Evolutionary conservation across 23 tunicate genomes (phyloP), one percentile per base, ranked within the genome.

Genomic region (Ascidia mentula): DNA sequence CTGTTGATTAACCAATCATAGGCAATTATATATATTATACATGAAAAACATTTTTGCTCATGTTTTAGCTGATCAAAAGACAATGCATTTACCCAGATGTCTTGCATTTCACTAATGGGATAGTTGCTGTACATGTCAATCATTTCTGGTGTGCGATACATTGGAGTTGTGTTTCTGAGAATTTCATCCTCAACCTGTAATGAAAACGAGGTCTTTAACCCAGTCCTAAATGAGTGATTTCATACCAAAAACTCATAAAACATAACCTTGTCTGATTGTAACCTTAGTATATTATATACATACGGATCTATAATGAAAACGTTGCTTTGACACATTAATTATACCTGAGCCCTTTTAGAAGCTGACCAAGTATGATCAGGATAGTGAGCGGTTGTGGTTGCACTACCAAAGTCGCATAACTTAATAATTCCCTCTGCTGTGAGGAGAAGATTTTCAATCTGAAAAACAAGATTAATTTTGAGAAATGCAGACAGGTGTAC

Each of bases 51-150:
- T 15, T 42, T 42, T 42, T 9, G 53, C 15, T 42, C 12, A 42
- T n/a, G n/a, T 42, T 42, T 42, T 42, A 42, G 53, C 53, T 15
- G n/a, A n/a, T n/a, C n/a, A n/a, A n/a, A n/a, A n/a, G n/a, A n/a
- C n/a, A n/a, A n/a, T n/a, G n/a, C n/a, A n/a, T n/a, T 65, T 46
- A 93, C 98, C 99, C 99, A 96, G 30, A 96, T 42, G 73, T 96
- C 99, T 40, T 96, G 99, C 92, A 93, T 93, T 37, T 87, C 96
- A 37, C 88, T 88, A 35, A 96, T 96, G 15, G 99, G 99, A 69
- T 91, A 91, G 70, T 96, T 96, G 80, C 94, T 91, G 87, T 96
- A 96, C 96, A 96, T 87, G 80, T 96, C 97, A 84, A 93, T 91
- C 87, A 96, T 96, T 81, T 96, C 99, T 30, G 99, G 99, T 5